Base-by-base conservation (phyloP, 2,888 invertebrate species). In the Rotaria macrura region DNA sequence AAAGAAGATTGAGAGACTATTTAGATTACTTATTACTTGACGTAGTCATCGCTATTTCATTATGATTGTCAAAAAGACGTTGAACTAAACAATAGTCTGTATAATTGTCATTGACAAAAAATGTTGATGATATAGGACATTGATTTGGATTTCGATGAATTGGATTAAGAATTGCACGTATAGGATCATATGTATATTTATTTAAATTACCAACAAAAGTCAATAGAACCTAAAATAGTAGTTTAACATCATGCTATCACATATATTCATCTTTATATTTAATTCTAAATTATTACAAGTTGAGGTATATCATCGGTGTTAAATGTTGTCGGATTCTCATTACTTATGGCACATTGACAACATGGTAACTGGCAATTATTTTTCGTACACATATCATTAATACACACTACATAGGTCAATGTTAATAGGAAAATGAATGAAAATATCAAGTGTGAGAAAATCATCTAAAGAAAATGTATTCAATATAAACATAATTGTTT, bases 101-200 rank as follows among this genome's bases (percentile, higher is more conserved):
- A n/a, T 25, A 52, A 43, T 86, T 86, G 4, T 86, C 79, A 72
- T 52, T 47, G 6, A 86, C 54, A 40, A 86, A 84, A 54, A 86
- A 86, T 74, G 86, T 86, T 23, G 72, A 54, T 52, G 84, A 84
- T n/a, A 86, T 57, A n/a, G 86, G 86, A 84, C 86, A 86, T 43
- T 84, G 72, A 54, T 86, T 86, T 47, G 86, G 86, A 49, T 86
- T 86, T 79, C 84, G 84, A 84, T 52, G 54, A 34, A 57, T 49
- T 5, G 86, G 86, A 84, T 86, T 79, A 17, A 86, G 49, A 23
- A 86, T 84, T 84, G 79, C 25, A 43, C 79, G 79, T 43, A 79
- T n/a, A 0, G 79, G 14, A 43, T 43, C 25, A 23, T n/a, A 79
- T 43, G 79, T 43, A 43, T 79, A 1, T 23, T 40, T 12, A 79